Conservation (phyloP, 2,797 vertebrate species). For the Caiman crocodilus region DNA sequence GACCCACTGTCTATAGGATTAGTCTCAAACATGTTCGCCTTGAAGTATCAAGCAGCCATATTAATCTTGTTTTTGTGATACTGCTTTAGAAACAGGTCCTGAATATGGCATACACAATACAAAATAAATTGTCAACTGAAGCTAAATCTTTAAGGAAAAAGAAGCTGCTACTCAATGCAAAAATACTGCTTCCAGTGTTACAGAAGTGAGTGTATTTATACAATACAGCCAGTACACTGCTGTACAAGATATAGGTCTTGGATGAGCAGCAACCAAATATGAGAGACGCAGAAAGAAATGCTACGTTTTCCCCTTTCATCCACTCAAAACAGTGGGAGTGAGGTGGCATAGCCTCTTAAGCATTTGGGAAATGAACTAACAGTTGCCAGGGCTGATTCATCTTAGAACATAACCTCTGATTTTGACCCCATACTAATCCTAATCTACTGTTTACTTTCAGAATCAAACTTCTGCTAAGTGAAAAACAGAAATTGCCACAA, state of each 20-base stretch:
- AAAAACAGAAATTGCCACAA: constrained; percentile 30
- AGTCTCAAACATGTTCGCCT: neutral
- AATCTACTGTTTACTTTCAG: constrained; percentile 36
- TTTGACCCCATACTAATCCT: constrained; percentile 46
- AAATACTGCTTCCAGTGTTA: accelerated
- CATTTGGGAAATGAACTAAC: neutral
- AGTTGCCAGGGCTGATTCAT: constrained; percentile 49
- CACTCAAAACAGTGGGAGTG: neutral
- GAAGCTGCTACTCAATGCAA: neutral
- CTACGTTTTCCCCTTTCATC: neutral
- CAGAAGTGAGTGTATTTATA: neutral
- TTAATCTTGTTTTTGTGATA: neutral
- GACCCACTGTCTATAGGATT: neutral
- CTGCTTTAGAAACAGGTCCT: neutral
- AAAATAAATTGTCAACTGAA: neutral
- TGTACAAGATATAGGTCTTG: neutral
- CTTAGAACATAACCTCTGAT: constrained; percentile 56
- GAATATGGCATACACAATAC: neutral
- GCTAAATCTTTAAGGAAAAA: neutral
- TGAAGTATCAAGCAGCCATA: neutral
- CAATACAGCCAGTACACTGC: accelerated
- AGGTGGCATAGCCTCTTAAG: neutral
- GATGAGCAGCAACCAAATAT: accelerated
- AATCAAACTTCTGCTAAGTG: constrained; percentile 43
- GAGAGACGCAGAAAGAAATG: neutral